Percentiles rank a stretch among this genome's conserved stretches.
phyloP scores from a whole-genome alignment of 2,888 invertebrate species.

The Sphaerophoria taeniata region DNA sequence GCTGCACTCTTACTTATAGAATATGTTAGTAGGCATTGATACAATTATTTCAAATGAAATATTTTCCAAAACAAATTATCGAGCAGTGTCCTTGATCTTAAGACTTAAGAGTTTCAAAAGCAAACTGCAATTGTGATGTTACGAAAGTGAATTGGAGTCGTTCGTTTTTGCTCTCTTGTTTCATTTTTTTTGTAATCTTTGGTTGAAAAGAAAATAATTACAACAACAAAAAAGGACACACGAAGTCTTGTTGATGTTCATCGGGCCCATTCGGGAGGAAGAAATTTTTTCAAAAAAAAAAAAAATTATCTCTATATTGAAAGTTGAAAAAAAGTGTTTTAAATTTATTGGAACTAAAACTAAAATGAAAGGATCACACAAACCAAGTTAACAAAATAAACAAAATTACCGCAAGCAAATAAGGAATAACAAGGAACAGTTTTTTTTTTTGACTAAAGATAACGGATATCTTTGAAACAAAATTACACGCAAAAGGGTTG shows the following conservation, averaged over 20 bases:
- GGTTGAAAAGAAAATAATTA: slow-evolving; percentile 70
- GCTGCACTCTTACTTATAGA: slow-evolving; percentile 70
- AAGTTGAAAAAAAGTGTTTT: slow-evolving; percentile 54
- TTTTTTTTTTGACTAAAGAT: slow-evolving; percentile 68
- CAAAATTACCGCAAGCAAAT: slow-evolving; percentile 70
- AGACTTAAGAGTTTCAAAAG: too few species aligned
- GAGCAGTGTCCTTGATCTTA: too few species aligned
- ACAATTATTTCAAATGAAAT: slow-evolving; percentile 66
- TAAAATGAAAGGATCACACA: slow-evolving; percentile 65
- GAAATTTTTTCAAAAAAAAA: slow-evolving; percentile 5
- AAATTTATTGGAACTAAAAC: slow-evolving; percentile 56
- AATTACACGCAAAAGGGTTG: slow-evolving; percentile 50
- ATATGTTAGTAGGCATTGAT: slow-evolving; percentile 66
- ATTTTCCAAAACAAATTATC: too few species aligned
- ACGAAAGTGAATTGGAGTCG: slow-evolving; percentile 75
- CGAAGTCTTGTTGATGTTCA: slow-evolving; percentile 65
- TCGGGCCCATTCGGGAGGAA: slow-evolving; percentile 47
- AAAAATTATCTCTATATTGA: slow-evolving; percentile 11
- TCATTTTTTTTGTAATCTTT: slow-evolving; percentile 25
- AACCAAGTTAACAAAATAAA: slow-evolving; percentile 47
- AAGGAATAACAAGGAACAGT: slow-evolving; percentile 70
- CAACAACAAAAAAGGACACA: slow-evolving; percentile 76
- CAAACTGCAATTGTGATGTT: slow-evolving; percentile 54
- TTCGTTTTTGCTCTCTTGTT: slow-evolving; percentile 47
- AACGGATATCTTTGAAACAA: slow-evolving; percentile 52